phyloP scores from a whole-genome alignment of 2,888 invertebrate genomes.

The Spisula solida region DNA sequence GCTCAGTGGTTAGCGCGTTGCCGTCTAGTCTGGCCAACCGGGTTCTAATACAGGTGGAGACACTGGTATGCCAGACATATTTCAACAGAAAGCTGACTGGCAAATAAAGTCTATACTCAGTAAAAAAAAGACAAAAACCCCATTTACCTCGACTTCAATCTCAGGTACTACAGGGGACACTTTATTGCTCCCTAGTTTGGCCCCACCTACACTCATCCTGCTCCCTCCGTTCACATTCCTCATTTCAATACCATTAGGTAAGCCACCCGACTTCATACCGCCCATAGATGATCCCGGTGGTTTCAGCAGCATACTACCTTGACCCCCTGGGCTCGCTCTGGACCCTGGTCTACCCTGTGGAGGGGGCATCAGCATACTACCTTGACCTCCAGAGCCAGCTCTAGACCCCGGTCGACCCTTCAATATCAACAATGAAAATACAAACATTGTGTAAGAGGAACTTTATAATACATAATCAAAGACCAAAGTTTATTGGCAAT shows the following conservation, averaged over 20 bases:
- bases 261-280: not conserved
- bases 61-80: too few relatives aligned
- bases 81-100: too few relatives aligned
- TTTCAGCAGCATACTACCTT: slow-evolving; percentile 14
- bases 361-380: not conserved
- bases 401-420: slow-evolving; percentile 21
- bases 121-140: too few relatives aligned
- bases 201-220: slow-evolving; percentile 50
- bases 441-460: too few relatives aligned
- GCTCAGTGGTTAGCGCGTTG: too few relatives aligned
- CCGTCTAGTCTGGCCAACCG: too few relatives aligned
- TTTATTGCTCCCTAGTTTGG: slow-evolving; percentile 48
- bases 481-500: too few relatives aligned
- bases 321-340: not conserved
- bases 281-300: slow-evolving; percentile 3
- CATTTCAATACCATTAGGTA: slow-evolving; percentile 67
- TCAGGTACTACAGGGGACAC: slow-evolving; percentile 46
- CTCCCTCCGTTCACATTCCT: slow-evolving; percentile 46
- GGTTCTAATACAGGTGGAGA: too few relatives aligned
- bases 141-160: slow-evolving; percentile 69
- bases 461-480: too few relatives aligned
- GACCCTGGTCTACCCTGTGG: not conserved
- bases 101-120: too few relatives aligned
- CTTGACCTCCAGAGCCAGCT: not conserved
- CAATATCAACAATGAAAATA: not conserved